Conservation (phyloP, 2,113 vertebrate species). For the Oreocharis arfaki region DNA sequence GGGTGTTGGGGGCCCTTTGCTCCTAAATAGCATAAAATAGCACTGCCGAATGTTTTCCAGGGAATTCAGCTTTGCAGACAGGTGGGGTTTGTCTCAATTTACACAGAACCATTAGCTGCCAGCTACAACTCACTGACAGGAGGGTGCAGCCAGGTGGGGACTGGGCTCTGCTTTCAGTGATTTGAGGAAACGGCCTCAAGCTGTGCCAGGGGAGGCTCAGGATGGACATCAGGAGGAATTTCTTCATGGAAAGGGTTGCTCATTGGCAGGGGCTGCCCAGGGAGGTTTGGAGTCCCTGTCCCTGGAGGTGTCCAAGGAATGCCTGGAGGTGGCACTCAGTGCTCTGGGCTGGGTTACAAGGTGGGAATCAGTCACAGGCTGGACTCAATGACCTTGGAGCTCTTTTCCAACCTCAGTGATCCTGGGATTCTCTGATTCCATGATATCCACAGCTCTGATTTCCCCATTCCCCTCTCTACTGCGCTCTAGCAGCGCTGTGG, state of each 20-base stretch:
- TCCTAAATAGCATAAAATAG: accelerated
- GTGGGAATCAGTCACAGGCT: background rate
- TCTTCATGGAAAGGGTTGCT: no score
- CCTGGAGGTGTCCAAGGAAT: background rate
- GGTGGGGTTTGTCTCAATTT: background rate
- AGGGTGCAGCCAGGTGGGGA: background rate
- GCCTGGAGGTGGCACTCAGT: background rate
- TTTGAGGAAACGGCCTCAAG: background rate
- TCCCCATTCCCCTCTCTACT: background rate
- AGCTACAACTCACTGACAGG: background rate
- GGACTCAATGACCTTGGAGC: background rate
- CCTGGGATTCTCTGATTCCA: background rate
- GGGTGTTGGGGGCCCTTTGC: background rate
- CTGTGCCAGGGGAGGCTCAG: background rate
- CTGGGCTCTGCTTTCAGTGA: background rate
- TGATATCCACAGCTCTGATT: background rate
- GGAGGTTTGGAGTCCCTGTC: background rate
- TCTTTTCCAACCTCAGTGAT: background rate
- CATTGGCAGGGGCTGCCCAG: background rate
- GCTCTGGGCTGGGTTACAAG: background rate
- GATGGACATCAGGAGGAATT: background rate
- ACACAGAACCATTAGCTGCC: background rate
- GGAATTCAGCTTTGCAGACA: background rate
- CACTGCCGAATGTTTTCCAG: background rate
- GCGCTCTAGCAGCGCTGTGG: background rate